Conservation (phyloP, 2,113 vertebrate species). For the Mustelus asterias region DNA sequence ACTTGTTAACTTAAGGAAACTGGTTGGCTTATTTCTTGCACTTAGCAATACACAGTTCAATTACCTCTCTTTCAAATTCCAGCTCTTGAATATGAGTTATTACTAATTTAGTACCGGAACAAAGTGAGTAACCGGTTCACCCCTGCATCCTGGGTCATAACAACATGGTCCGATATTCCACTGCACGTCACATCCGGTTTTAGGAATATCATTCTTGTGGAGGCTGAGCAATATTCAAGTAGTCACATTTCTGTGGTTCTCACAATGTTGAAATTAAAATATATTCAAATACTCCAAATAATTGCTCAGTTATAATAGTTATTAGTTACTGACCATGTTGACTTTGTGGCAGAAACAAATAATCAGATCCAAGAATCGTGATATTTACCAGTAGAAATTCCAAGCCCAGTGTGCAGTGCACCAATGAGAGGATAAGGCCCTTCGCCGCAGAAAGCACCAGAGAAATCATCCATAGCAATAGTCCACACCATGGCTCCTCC, state of each 20-base stretch:
- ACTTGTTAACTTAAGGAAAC: no score
- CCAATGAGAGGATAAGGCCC: slow-evolving; percentile 63
- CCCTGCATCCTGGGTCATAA: no score
- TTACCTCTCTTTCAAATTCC: no score
- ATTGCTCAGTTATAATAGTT: neutral
- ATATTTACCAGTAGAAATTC: neutral
- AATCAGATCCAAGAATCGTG: neutral
- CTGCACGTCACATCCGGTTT: neutral
- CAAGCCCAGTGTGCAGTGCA: slow-evolving; percentile 58
- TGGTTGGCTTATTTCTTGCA: no score
- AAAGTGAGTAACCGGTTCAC: no score
- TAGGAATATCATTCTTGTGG: neutral
- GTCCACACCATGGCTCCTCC: slow-evolving; percentile 70
- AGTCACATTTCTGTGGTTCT: neutral
- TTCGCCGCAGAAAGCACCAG: slow-evolving; percentile 61
- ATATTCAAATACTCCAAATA: neutral
- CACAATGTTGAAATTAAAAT: neutral
- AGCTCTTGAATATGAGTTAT: no score
- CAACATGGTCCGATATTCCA: neutral
- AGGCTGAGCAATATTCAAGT: neutral
- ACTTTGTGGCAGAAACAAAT: neutral
- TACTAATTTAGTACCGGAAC: no score
- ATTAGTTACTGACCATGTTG: neutral
- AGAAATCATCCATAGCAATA: slow-evolving; percentile 53
- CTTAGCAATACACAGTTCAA: no score